Conservation (phyloP, 2,797 vertebrate genomes). For the Gallinago nigripennis region DNA sequence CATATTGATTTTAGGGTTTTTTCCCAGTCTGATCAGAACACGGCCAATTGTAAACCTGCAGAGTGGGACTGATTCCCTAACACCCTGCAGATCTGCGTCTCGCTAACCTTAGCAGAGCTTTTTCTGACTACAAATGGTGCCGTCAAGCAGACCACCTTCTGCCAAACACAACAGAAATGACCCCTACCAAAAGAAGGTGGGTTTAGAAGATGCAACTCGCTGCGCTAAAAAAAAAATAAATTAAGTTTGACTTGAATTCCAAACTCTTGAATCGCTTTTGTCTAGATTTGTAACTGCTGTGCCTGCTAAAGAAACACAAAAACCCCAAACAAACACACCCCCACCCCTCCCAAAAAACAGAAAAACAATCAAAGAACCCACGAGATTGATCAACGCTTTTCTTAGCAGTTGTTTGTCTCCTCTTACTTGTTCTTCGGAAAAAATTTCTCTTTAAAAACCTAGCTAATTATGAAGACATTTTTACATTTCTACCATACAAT, state of each 20-base stretch:
- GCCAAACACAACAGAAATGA: neutral
- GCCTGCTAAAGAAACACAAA: neutral
- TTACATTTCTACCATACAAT: conserved; percentile 60
- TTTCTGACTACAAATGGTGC: conserved; percentile 5
- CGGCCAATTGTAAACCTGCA: neutral
- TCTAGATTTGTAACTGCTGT: neutral
- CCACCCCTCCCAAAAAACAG: neutral
- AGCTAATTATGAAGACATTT: conserved; percentile 51
- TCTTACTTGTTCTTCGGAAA: conserved; percentile 9
- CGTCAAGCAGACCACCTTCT: conserved; percentile 12
- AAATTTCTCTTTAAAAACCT: conserved; percentile 43
- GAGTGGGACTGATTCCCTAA: neutral
- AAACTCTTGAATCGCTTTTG: neutral
- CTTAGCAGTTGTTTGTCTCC: conserved; percentile 15
- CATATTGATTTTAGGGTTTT: neutral
- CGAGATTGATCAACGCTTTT: neutral
- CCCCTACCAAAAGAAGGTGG: neutral
- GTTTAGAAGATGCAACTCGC: neutral
- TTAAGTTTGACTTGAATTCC: neutral
- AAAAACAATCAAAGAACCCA: neutral
- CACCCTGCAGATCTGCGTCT: neutral
- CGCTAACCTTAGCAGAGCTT: neutral
- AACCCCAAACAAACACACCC: neutral
- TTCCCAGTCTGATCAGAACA: neutral
- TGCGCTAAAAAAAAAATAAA: neutral